phyloP scores from a whole-genome alignment of 1,140 invertebrate genomes.

The Littorina saxatilis region DNA sequence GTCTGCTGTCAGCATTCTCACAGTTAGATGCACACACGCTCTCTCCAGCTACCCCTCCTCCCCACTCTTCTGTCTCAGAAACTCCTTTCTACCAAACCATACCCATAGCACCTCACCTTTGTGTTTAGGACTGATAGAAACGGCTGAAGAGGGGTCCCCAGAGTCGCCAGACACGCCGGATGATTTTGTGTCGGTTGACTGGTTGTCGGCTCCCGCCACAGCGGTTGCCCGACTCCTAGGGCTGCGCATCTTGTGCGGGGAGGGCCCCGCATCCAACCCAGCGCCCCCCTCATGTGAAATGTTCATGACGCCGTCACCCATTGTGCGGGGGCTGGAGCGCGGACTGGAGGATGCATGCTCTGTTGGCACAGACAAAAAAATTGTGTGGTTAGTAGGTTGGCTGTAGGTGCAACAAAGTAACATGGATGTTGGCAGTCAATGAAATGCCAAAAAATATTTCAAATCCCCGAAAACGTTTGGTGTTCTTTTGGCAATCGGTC shows the following conservation, averaged over 20 bases:
- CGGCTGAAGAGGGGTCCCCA: conserved; percentile 1
- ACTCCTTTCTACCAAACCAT: no score
- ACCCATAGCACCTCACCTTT: conserved; percentile 30
- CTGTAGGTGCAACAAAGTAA: no score
- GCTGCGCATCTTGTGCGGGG: conserved; percentile 23
- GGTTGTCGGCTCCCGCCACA: conserved; percentile 23
- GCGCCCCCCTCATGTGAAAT: neutral
- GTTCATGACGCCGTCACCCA: conserved; percentile 9
- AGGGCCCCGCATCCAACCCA: neutral
- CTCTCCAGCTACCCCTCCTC: neutral
- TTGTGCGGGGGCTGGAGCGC: neutral
- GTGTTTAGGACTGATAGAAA: conserved; percentile 30
- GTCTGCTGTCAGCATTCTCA: neutral
- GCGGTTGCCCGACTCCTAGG: conserved; percentile 2
- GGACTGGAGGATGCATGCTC: conserved; percentile 12
- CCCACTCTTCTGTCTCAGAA: neutral
- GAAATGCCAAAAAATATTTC: neutral
- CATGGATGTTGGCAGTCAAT: neutral
- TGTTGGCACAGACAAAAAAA: conserved; percentile 10
- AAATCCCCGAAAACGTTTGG: neutral
- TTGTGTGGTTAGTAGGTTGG: no score
- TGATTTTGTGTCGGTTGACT: conserved; percentile 35
- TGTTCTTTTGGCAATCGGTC: neutral
- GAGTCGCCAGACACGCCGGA: conserved; percentile 35
- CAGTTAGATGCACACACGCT: neutral